Percentiles rank a stretch among this genome's conserved stretches.
Conservation (phyloP, 2,113 vertebrate genomes). For the Ibidorhyncha struthersii region DNA sequence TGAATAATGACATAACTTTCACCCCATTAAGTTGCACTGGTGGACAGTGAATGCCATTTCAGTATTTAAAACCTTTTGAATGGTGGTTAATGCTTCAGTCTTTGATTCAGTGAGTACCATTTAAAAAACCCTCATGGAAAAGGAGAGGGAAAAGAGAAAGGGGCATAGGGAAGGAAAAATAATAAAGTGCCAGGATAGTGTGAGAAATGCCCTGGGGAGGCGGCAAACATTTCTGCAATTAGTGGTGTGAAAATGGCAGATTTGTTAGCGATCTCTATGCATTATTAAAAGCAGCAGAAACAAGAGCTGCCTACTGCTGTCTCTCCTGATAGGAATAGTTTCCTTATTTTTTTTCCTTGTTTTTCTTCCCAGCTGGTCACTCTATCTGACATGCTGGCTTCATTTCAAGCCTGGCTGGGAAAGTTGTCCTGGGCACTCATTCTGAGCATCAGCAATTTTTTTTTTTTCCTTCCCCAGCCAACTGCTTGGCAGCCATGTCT, state of each 20-base stretch:
- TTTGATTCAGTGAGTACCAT: not conserved
- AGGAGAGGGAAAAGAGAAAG: not conserved
- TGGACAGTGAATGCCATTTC: not conserved
- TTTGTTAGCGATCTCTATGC: conserved; percentile 12
- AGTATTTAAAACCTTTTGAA: not conserved
- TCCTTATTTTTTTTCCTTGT: not conserved
- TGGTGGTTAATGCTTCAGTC: not conserved
- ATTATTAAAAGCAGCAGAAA: conserved; percentile 40
- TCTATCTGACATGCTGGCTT: conserved; percentile 1
- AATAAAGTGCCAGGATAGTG: conserved; percentile 15
- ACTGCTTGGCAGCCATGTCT: not conserved
- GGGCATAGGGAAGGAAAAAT: not conserved
- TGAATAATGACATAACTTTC: not conserved
- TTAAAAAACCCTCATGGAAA: not conserved
- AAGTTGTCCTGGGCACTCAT: not conserved
- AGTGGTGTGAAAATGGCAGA: conserved; percentile 48
- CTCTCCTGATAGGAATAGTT: not conserved
- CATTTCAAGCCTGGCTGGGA: conserved; percentile 11
- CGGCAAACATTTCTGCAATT: conserved; percentile 55
- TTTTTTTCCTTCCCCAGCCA: not conserved
- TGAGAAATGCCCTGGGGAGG: conserved; percentile 57
- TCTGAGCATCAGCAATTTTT: not conserved
- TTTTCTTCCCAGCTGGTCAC: conserved; percentile 27
- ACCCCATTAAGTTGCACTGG: not conserved
- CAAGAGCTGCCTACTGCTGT: not conserved